Conservation (phyloP, 2,888 invertebrate species). For the Drosophila merina region DNA sequence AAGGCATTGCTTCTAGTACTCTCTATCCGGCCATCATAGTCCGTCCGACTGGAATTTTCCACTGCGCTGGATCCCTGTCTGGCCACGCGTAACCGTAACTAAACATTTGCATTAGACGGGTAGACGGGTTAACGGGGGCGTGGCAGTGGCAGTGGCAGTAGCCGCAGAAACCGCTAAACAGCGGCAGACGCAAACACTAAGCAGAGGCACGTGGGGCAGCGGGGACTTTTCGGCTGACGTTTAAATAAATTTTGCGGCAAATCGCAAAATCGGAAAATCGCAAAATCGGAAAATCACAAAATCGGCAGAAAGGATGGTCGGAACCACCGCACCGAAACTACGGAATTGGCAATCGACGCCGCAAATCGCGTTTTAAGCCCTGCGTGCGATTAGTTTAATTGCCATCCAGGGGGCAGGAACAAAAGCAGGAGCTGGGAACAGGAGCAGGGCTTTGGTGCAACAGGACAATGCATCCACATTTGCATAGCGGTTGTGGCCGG, state of each 20-base stretch:
- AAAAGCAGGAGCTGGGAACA: neutral
- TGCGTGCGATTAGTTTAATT: constrained; percentile 84
- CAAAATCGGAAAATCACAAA: constrained; percentile 60
- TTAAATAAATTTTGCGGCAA: constrained; percentile 59
- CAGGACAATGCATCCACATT: constrained; percentile 74
- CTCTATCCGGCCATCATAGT: too few relatives aligned
- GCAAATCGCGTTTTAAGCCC: constrained; percentile 82
- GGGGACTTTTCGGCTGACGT: constrained; percentile 5
- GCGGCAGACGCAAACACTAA: constrained; percentile 59
- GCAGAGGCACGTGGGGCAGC: constrained; percentile 48
- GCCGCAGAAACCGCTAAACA: constrained; percentile 68
- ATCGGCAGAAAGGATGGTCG: constrained; percentile 31
- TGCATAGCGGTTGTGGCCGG: constrained; percentile 56
- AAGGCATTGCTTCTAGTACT: too few relatives aligned
- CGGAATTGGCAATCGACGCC: constrained; percentile 74
- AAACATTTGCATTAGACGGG: constrained; percentile 68
- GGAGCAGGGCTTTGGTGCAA: constrained; percentile 46
- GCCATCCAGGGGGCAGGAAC: constrained; percentile 50
- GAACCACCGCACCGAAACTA: constrained; percentile 37
- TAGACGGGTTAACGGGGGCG: neutral
- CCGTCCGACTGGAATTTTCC: neutral
- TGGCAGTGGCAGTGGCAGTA: constrained; percentile 16
- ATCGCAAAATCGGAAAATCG: constrained; percentile 61
- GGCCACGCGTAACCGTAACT: constrained; percentile 44
- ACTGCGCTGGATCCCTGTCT: neutral